Evolutionary conservation across 2,797 vertebrate species (phyloP), one percentile per base, ranked within the genome.

Genomic region (Chaunax sp.): DNA sequence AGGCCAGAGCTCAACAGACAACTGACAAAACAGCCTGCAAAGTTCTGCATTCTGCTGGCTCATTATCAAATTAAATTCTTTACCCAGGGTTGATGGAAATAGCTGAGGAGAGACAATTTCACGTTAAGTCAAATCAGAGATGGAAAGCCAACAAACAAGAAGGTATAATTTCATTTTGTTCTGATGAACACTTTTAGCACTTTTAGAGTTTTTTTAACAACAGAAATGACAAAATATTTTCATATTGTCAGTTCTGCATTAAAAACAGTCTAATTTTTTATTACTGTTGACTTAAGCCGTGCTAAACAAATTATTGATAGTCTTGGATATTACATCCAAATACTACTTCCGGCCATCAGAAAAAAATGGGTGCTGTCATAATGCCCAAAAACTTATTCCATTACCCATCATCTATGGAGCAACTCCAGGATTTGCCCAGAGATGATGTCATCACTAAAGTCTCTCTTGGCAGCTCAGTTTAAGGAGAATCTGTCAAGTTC

Each of bases 1-100:
- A 67, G 71, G 68, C 51, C 61, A 77, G 57, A 79, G 72, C 74
- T 77, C 55, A 30, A 56, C 56, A 72, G 55, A 82, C 64, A 57
- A 65, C 25, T 23, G 46, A 70, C 56, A 33, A 79, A 76, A 72
- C 26, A 69, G 47, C 30, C 67, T 57, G 43, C 56, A 45, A 30
- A 35, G 53, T 73, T 75, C 68, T 60, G 35, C 58, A 56, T 41
- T 72, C 18, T 38, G 14, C 55, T 56, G 58, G 13, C 55, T 72
- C 50, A 69, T 75, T 69, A 56, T 70, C 26, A 37, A 60, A 82
- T 81, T 69, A 74, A 40, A 69, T 78, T 78, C 44, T 64, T 47
- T 49, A 50, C 60, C 54, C 45, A 66, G 61, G 62, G 51, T 44
- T 9, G 72, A 47, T 44, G 38, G 46, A 43, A 69, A 7, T 22